Evolutionary conservation across 2,888 invertebrate species (phyloP), one percentile per base, ranked within the genome.

Genomic region (Drosophila lutescens): DNA sequence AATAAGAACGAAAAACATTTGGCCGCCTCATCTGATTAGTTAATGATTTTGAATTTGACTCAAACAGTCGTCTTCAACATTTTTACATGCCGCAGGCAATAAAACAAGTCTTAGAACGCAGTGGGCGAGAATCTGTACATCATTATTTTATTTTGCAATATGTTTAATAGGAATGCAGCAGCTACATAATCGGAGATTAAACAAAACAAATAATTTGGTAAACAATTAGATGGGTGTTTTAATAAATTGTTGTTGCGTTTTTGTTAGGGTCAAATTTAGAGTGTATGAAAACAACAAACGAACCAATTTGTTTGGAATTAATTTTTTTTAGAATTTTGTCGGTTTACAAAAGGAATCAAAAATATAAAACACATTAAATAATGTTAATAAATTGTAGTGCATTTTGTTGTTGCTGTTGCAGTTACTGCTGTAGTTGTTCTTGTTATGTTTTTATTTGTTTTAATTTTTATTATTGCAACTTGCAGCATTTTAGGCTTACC

Each of bases 401-500:
- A 79, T 70, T 80, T 80, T 46, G 67, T 38, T 65, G 65, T 65
- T 66, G 58, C 65, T 63, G 47, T 50, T 71, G 67, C 55, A 56
- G 32, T 68, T 74, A 53, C 79, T 85, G 86, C 83, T 79, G 76
- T 68, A 17, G n/a, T 74, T 56, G 44, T 17, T 72, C 76, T 72
- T 78, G 71, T 76, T 76, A 61, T 62, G 49, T 60, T 58, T 60
- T 70, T 61, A 34, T 58, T 67, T 51, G 51, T 46, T 74, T 66
- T 60, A 62, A 47, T 60, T 60, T 60, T 76, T 65, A 63, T 66
- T 54, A 50, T 71, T 77, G 77, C 77, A 69, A 77, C 55, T 78
- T 78, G 75, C 88, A 79, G 81, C 83, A 90, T 88, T 83, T 79
- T 87, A 85, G 86, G 92, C 93, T 94, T 94, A 94, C 94, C 94